Conservation (phyloP, 2,113 vertebrate species). For the Struthio camelus region DNA sequence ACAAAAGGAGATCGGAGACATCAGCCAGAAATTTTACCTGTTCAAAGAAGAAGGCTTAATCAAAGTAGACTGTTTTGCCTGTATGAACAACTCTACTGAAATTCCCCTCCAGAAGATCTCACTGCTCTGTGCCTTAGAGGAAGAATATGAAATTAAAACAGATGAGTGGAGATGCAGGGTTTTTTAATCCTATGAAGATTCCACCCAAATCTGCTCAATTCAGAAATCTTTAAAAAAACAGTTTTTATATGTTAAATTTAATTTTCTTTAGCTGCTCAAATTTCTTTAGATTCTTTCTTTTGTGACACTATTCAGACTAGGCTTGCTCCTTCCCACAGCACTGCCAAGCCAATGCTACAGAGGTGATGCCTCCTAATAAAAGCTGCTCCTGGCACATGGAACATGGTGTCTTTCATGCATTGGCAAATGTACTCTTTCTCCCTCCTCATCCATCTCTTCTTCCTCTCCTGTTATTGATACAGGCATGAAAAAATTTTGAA, state of each 20-base stretch:
- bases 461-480: not conserved
- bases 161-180: fast-evolving
- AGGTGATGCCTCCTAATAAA: not conserved
- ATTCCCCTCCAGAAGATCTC: not conserved
- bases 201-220: fast-evolving
- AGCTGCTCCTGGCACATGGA: not conserved
- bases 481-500: not conserved
- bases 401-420: not conserved
- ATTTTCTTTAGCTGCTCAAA: not conserved
- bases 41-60: not conserved
- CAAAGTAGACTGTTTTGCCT: not conserved
- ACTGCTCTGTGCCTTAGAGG: not conserved
- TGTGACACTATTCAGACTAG: not conserved
- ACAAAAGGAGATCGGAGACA: not conserved
- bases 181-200: not conserved
- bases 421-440: not conserved
- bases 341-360: not conserved
- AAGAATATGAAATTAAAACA: not conserved
- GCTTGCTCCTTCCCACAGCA: not conserved
- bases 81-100: not conserved
- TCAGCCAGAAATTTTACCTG: not conserved
- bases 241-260: not conserved
- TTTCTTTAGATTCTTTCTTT: not conserved
- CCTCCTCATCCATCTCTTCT: not conserved
- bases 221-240: not conserved